A percentile compares a stretch with the other conserved stretches of the same genome.
Evolutionary conservation across 2,113 vertebrate genomes (phyloP).

Genomic region (Ctenodactylus gundi): DNA sequence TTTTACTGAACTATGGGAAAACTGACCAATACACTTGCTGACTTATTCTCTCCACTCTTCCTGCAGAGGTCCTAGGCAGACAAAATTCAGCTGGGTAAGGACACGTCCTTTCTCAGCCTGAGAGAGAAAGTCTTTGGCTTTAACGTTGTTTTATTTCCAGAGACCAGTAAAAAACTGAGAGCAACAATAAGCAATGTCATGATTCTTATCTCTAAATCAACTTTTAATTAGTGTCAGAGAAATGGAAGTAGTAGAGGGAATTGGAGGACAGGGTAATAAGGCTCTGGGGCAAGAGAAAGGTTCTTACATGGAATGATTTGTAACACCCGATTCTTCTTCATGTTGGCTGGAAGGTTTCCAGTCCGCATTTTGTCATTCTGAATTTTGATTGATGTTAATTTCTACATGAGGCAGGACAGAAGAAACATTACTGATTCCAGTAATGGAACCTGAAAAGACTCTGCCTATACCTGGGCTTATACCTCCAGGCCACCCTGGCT

Average conservation of each 20-base stretch:
- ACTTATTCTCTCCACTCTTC: not conserved
- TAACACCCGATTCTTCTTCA: conserved; percentile 99
- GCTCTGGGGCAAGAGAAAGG: not conserved
- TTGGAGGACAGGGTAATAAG: not conserved
- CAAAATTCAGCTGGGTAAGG: not conserved
- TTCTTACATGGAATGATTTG: conserved; percentile 99
- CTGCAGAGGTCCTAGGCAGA: not conserved
- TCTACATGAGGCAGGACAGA: conserved; percentile 82
- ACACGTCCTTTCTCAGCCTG: not conserved
- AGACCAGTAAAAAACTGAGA: conserved; percentile 35
- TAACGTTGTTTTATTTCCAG: conserved; percentile 23
- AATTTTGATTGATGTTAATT: conserved; percentile 99
- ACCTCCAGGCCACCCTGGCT: not conserved
- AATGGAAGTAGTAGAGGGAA: not conserved
- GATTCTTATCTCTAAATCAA: conserved; percentile 10
- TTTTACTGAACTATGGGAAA: not conserved
- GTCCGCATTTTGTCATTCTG: conserved; percentile 99
- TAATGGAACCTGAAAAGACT: not conserved
- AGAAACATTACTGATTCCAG: not conserved
- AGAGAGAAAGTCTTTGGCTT: not conserved
- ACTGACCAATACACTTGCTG: not conserved
- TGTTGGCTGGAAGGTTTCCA: conserved; percentile 97
- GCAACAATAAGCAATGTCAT: not conserved
- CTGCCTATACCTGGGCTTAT: not conserved
- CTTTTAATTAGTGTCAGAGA: conserved; percentile 6